Conservation (phyloP, 2,113 vertebrate species). For the Lipophrys pholis region DNA sequence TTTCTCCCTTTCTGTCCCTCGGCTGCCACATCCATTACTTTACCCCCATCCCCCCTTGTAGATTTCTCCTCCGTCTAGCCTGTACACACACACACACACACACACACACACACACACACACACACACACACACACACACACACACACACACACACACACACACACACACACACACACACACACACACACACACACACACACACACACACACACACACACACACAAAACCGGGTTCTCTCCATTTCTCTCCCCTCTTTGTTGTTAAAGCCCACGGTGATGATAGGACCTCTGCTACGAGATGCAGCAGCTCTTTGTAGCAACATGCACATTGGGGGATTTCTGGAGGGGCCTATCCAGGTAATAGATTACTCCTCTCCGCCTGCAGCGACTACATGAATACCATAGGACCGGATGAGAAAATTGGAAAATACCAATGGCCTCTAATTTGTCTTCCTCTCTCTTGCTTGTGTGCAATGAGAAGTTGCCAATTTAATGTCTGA, state of each 20-base stretch:
- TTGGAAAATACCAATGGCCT: conserved; percentile 5
- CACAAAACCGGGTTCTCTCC: conserved; percentile 15
- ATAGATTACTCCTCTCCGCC: conserved; percentile 1
- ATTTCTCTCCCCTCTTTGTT: not conserved
- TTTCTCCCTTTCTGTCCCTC: conserved; percentile 21
- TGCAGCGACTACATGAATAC: not conserved
- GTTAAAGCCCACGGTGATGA: conserved; percentile 8
- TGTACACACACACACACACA: too few species aligned
- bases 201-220: too few species aligned
- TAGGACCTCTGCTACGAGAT: conserved; percentile 28
- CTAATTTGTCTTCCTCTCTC: conserved; percentile 14
- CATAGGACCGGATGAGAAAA: conserved; percentile 9
- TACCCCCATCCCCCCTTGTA: conserved; percentile 13
- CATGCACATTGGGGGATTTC: not conserved
- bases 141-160: not conserved
- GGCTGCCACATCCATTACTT: conserved; percentile 39
- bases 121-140: too few species aligned
- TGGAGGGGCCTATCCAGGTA: conserved; percentile 15
- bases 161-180: too few species aligned
- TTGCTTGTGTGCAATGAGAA: conserved; percentile 40
- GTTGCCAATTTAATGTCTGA: conserved; percentile 22
- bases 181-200: too few species aligned
- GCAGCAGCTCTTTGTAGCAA: not conserved
- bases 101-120: too few species aligned
- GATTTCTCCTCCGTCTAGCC: conserved; percentile 15